These are phyloP conservation scores for Sinodicranocentrus sp. DNA, from an alignment of 2,888 invertebrate species.

Conservation along the genomic window DNA sequence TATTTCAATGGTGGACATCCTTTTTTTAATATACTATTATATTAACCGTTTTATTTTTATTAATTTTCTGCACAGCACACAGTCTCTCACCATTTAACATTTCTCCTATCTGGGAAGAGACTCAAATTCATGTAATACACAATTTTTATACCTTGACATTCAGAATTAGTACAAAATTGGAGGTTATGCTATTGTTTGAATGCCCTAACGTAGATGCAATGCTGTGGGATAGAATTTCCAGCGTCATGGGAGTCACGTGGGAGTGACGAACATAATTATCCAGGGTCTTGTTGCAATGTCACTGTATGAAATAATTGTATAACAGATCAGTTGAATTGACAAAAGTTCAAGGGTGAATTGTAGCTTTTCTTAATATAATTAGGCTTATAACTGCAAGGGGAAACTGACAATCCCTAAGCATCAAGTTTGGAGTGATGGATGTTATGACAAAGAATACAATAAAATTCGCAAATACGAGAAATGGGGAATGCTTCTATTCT, in stretches of 20 bases:
- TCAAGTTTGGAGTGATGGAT: slow-evolving; percentile 40
- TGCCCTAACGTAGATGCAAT: slow-evolving; percentile 26
- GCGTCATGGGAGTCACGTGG: slow-evolving; percentile 42
- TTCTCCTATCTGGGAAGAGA: slow-evolving; percentile 56
- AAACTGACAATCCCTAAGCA: neutral
- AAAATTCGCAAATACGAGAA: slow-evolving; percentile 35
- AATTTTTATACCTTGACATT: neutral
- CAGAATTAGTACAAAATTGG: too few species aligned
- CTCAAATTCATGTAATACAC: slow-evolving; percentile 54
- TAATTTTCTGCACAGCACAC: slow-evolving; percentile 10
- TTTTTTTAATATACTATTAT: too few species aligned
- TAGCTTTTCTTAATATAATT: neutral
- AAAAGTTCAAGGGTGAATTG: too few species aligned
- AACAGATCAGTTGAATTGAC: neutral
- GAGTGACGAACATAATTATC: slow-evolving; percentile 8
- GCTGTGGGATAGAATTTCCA: slow-evolving; percentile 52
- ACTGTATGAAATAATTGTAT: slow-evolving; percentile 37
- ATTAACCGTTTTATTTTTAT: too few species aligned
- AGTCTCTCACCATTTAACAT: slow-evolving; percentile 30
- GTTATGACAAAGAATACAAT: slow-evolving; percentile 30
- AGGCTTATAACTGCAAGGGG: slow-evolving; percentile 39
- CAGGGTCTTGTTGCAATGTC: slow-evolving; percentile 57
- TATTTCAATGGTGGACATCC: neutral
- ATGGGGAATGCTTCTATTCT: slow-evolving; percentile 36
- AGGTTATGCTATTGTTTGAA: too few species aligned